Percentiles rank a stretch among this genome's conserved stretches.
These are phyloP conservation scores for Agriopis leucophaearia DNA, from an alignment of 2,888 invertebrate species.

Conservation along the genomic window DNA sequence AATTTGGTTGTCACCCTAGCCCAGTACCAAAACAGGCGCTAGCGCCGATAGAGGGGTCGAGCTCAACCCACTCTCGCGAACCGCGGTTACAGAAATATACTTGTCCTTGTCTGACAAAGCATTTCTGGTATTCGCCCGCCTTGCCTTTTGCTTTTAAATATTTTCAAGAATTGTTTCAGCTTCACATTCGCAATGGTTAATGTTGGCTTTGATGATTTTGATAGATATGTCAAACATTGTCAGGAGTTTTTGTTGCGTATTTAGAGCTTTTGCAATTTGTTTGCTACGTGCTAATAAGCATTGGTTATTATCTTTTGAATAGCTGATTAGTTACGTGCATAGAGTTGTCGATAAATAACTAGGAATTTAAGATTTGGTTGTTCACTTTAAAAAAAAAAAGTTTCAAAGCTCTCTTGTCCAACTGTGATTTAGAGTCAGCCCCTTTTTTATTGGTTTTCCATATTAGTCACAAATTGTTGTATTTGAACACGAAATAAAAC, in stretches of 20 bases:
- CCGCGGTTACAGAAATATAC: conserved; percentile 65
- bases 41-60: conserved; percentile 73
- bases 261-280: conserved; percentile 10
- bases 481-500: not conserved
- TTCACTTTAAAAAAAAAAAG: not conserved
- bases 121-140: conserved; percentile 52
- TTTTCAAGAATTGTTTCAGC: conserved; percentile 48
- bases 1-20: conserved; percentile 75
- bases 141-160: conserved; percentile 56
- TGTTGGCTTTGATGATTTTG: conserved; percentile 24
- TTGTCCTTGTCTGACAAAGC: conserved; percentile 70
- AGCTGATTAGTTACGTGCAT: not conserved
- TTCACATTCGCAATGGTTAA: conserved; percentile 46
- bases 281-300: not conserved
- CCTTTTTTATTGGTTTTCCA: not conserved
- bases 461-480: not conserved
- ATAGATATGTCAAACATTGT: conserved; percentile 34
- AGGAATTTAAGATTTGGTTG: not conserved
- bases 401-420: too few relatives aligned
- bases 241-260: conserved; percentile 15
- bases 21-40: conserved; percentile 75
- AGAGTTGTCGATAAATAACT: not conserved
- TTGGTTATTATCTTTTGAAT: not conserved
- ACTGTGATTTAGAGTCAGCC: too few relatives aligned
- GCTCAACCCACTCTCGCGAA: conserved; percentile 75